phyloP scores from a whole-genome alignment of 2,888 invertebrate species.

The Coremacera marginata region DNA sequence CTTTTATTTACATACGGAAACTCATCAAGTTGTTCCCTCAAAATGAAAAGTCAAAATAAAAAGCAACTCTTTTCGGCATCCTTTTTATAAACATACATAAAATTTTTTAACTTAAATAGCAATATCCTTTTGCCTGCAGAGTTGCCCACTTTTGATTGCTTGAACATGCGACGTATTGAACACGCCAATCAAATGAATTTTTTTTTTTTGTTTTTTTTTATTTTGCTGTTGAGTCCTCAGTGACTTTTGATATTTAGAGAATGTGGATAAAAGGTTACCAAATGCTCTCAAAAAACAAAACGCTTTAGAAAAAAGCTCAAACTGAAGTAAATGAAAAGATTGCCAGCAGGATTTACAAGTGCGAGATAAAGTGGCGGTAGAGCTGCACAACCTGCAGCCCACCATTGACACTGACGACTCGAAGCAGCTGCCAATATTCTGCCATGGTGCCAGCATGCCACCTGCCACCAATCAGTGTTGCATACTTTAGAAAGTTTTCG shows the following conservation, averaged over 20 bases:
- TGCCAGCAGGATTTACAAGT: not conserved
- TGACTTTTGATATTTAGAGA: conserved; percentile 1
- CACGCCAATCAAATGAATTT: not conserved
- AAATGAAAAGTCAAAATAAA: not conserved
- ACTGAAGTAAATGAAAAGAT: not conserved
- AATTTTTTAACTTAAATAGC: not conserved
- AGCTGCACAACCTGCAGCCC: not conserved
- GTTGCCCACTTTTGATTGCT: not conserved
- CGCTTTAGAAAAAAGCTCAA: not conserved
- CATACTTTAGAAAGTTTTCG: not conserved
- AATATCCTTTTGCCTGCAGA: not conserved
- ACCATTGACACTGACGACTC: too few species aligned
- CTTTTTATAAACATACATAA: not conserved
- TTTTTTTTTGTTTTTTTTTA: not conserved
- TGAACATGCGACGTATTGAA: not conserved
- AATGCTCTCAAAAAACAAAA: too few species aligned
- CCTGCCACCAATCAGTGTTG: conserved; percentile 1
- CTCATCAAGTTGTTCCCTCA: not conserved
- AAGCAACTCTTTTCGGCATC: not conserved
- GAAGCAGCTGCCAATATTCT: too few species aligned
- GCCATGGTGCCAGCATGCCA: too few species aligned
- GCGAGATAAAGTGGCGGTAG: not conserved
- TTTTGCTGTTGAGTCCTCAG: not conserved
- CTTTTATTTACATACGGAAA: not conserved
- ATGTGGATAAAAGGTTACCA: not conserved